phyloP scores from a whole-genome alignment of 2,888 invertebrate genomes.

The Chrysina gloriosa region DNA sequence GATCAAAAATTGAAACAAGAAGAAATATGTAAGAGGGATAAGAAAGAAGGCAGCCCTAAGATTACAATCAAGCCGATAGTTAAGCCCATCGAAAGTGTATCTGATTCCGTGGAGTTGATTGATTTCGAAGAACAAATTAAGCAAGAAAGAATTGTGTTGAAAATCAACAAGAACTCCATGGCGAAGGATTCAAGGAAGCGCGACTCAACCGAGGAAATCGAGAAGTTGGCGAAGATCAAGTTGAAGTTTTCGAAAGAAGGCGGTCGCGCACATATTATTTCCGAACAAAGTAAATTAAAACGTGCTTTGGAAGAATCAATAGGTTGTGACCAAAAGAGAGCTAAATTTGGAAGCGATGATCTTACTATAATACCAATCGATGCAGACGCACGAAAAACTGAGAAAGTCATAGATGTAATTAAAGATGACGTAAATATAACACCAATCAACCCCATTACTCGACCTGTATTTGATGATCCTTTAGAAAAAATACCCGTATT shows the following conservation, averaged over 20 bases:
- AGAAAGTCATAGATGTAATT: slow-evolving; percentile 31
- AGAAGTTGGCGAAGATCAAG: slow-evolving; percentile 68
- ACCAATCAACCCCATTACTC: background rate
- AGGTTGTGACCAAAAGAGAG: slow-evolving; percentile 43
- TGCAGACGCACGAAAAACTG: slow-evolving; percentile 23
- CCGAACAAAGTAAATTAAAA: slow-evolving; percentile 45
- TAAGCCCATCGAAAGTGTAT: slow-evolving; percentile 48
- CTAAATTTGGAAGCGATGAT: slow-evolving; percentile 46
- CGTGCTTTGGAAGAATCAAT: slow-evolving; percentile 40
- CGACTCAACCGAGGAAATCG: slow-evolving; percentile 54
- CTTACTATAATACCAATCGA: slow-evolving; percentile 45
- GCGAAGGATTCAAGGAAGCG: slow-evolving; percentile 55
- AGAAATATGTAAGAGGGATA: slow-evolving; percentile 48
- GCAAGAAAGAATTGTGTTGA: slow-evolving; percentile 70
- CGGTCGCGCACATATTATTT: slow-evolving; percentile 62
- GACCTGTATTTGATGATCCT: slow-evolving; percentile 47
- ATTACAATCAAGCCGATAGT: slow-evolving; percentile 54
- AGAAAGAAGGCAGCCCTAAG: slow-evolving; percentile 50
- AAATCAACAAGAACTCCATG: slow-evolving; percentile 71
- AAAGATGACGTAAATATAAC: slow-evolving; percentile 38
- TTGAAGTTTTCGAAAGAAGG: slow-evolving; percentile 67
- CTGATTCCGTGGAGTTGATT: slow-evolving; percentile 51
- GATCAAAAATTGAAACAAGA: slow-evolving; percentile 59
- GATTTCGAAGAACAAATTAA: slow-evolving; percentile 60
- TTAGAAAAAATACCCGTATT: slow-evolving; percentile 53